Percentiles rank a stretch among this genome's conserved stretches.
Conservation (phyloP, 2,113 vertebrate species). For the Meleagris gallopavo region DNA sequence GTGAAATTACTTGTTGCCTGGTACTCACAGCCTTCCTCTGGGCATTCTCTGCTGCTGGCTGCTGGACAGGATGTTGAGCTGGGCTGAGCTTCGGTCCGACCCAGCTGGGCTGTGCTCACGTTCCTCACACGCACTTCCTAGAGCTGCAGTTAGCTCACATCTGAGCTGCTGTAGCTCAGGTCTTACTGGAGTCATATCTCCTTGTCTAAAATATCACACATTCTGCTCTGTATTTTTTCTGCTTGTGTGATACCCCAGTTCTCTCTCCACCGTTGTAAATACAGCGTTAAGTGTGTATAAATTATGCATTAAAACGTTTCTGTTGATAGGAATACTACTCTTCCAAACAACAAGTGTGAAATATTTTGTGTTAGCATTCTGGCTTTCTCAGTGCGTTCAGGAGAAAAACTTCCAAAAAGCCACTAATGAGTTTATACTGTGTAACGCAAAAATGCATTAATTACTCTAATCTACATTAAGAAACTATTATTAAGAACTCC, state of each 20-base stretch:
- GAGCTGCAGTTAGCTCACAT: background rate
- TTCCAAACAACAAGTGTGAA: background rate
- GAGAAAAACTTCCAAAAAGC: conserved; percentile 28
- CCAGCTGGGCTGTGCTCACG: accelerated
- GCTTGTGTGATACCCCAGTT: background rate
- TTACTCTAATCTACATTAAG: conserved; percentile 51
- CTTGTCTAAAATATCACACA: background rate
- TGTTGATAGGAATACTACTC: background rate
- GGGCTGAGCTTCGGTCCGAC: background rate
- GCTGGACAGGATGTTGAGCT: background rate
- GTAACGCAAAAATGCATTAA: conserved; percentile 41
- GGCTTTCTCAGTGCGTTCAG: background rate
- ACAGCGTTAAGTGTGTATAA: background rate
- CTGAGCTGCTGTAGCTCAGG: background rate
- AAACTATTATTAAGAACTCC: conserved; percentile 34
- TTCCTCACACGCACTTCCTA: background rate
- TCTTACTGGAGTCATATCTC: background rate
- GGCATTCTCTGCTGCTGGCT: background rate
- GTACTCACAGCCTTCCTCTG: background rate
- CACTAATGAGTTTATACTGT: conserved; percentile 43
- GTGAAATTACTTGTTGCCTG: background rate
- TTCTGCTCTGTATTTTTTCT: background rate
- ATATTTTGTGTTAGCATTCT: background rate
- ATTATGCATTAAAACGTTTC: background rate
- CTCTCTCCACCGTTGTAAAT: background rate